These are phyloP conservation scores for Oreochromis aureus DNA, from an alignment of 2,113 vertebrate species.

Conservation along the genomic window DNA sequence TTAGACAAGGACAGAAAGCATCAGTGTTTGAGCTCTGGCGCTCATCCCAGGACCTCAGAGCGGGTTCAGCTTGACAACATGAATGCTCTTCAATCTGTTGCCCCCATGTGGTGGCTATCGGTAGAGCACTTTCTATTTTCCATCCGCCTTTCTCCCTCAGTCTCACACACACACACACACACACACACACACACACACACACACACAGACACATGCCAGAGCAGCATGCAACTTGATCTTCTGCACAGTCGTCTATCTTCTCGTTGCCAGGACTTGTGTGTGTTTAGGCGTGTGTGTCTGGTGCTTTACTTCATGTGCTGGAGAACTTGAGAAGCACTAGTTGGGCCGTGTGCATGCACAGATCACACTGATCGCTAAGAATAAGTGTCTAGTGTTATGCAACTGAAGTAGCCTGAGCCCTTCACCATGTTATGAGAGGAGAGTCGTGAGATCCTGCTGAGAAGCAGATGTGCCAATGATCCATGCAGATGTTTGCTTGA, in stretches of 20 bases:
- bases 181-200: neutral
- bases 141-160: neutral
- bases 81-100: constrained; percentile 49
- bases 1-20: constrained; percentile 16
- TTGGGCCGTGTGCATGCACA: neutral
- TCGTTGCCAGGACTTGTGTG: constrained; percentile 7
- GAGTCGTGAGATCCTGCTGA: neutral
- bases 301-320: neutral
- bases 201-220: neutral
- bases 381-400: constrained; percentile 7
- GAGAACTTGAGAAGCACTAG: neutral
- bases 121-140: neutral
- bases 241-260: neutral
- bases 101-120: constrained; percentile 53
- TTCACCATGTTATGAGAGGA: neutral
- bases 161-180: neutral
- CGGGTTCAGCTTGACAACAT: neutral
- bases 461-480: constrained; percentile 2
- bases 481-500: neutral
- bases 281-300: neutral
- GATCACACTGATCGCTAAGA: neutral
- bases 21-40: constrained; percentile 45
- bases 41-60: constrained; percentile 15
- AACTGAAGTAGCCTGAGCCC: constrained; percentile 31
- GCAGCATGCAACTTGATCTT: constrained; percentile 3